Conservation (phyloP, 1,140 invertebrate species). For the Drosophila kikkawai region DNA sequence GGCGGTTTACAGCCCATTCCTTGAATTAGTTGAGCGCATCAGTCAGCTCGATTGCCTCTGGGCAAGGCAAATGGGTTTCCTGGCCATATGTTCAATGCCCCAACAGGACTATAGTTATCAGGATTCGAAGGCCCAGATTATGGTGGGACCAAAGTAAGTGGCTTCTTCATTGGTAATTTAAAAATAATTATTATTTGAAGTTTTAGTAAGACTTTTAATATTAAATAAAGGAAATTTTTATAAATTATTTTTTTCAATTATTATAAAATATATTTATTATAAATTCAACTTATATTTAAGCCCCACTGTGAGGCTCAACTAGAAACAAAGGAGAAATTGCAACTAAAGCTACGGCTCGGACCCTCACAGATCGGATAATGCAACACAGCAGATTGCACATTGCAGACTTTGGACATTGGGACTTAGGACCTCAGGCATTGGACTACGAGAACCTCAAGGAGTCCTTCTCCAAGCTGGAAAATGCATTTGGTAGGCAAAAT, state of each 20-base stretch:
- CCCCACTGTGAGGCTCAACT: constrained; percentile 12
- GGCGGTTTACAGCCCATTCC: constrained; percentile 4
- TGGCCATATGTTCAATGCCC: constrained; percentile 49
- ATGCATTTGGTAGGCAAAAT: constrained; percentile 23
- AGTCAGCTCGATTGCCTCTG: constrained; percentile 57
- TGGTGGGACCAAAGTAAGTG: too few relatives aligned
- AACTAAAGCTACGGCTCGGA: constrained; percentile 9
- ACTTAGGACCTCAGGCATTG: background rate
- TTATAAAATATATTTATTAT: background rate
- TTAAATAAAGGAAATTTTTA: too few relatives aligned
- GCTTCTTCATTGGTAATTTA: too few relatives aligned
- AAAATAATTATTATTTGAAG: too few relatives aligned
- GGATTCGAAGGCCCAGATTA: background rate
- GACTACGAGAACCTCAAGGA: background rate
- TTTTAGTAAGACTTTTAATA: too few relatives aligned
- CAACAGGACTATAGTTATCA: constrained; percentile 55
- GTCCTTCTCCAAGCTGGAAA: constrained; percentile 24
- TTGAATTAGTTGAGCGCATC: constrained; percentile 43
- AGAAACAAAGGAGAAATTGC: constrained; percentile 6
- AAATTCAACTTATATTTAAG: background rate
- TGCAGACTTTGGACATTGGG: constrained; percentile 9
- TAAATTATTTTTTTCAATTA: background rate
- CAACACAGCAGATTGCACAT: constrained; percentile 6
- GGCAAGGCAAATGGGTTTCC: constrained; percentile 8
- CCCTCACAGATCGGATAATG: constrained; percentile 28